Percentiles rank a stretch among this genome's conserved stretches.
Conservation (phyloP, 2,888 invertebrate genomes). For the Papilio elwesi region DNA sequence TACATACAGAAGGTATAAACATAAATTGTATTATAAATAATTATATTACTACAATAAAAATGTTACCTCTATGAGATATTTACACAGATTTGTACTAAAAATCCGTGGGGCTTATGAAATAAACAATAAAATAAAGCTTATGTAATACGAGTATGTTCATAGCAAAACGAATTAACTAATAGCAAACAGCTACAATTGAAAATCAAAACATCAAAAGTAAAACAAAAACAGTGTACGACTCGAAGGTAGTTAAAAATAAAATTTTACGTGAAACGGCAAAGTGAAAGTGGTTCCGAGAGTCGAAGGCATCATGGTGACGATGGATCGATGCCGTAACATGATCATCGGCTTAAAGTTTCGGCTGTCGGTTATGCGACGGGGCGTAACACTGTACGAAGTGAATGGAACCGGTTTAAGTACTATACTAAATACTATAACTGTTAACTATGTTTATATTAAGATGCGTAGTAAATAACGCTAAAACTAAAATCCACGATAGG, state of each 20-base stretch:
- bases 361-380: constrained; percentile 65
- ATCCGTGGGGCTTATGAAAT: no score
- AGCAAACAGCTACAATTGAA: neutral
- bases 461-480: no score
- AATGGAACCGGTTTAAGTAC: constrained; percentile 57
- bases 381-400: constrained; percentile 57
- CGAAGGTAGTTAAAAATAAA: constrained; percentile 23
- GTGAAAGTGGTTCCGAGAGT: constrained; percentile 54
- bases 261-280: constrained; percentile 43
- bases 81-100: no score
- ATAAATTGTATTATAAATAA: no score
- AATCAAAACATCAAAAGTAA: neutral
- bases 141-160: no score
- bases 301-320: constrained; percentile 46
- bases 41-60: no score
- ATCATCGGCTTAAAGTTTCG: constrained; percentile 59
- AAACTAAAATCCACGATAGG: no score
- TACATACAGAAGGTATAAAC: no score
- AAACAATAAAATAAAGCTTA: no score
- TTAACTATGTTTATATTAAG: neutral
- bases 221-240: neutral
- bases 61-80: no score
- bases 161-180: neutral
- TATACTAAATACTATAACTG: constrained; percentile 16
- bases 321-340: constrained; percentile 51